These are phyloP conservation scores for Cryptotis parvus DNA, from an alignment of 2,113 vertebrate genomes.

Conservation along the genomic window DNA sequence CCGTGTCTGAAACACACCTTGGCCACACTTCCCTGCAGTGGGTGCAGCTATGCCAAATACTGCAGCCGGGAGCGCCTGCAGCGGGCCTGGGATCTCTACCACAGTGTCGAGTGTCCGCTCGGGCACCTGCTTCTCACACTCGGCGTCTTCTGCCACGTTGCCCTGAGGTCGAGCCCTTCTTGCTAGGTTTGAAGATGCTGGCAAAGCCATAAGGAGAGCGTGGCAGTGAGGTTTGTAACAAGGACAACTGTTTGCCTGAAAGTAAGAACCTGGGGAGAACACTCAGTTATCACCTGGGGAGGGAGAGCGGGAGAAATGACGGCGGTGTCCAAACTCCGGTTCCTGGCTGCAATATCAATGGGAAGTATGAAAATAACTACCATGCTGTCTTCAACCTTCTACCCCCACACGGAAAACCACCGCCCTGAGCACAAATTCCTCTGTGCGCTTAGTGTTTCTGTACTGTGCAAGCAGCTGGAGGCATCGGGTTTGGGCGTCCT, in stretches of 20 bases:
- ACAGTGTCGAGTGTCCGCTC: conserved; percentile 91
- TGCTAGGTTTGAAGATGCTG: conserved; percentile 87
- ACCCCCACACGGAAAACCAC: conserved; percentile 90
- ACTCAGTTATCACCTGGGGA: background rate
- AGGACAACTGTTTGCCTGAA: conserved; percentile 12
- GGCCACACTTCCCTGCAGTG: conserved; percentile 88
- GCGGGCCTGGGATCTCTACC: conserved; percentile 92
- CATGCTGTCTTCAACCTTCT: conserved; percentile 90
- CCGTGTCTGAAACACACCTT: conserved; percentile 89
- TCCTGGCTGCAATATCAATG: conserved; percentile 76
- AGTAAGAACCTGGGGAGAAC: conserved; percentile 10
- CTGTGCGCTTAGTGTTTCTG: conserved; percentile 88
- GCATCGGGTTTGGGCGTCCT: conserved; percentile 71
- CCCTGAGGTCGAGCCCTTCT: conserved; percentile 92
- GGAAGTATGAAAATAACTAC: conserved; percentile 88
- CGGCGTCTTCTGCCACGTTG: conserved; percentile 93
- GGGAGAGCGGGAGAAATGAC: background rate
- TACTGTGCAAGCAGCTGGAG: conserved; percentile 88
- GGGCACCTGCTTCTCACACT: conserved; percentile 88
- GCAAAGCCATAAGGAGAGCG: conserved; percentile 64
- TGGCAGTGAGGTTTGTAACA: background rate
- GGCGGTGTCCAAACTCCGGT: background rate
- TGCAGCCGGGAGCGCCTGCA: conserved; percentile 90
- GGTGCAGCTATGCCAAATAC: conserved; percentile 93
- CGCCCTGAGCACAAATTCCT: conserved; percentile 90